Conservation (phyloP, 2,888 invertebrate genomes). For the Balanococcus diminutus region DNA sequence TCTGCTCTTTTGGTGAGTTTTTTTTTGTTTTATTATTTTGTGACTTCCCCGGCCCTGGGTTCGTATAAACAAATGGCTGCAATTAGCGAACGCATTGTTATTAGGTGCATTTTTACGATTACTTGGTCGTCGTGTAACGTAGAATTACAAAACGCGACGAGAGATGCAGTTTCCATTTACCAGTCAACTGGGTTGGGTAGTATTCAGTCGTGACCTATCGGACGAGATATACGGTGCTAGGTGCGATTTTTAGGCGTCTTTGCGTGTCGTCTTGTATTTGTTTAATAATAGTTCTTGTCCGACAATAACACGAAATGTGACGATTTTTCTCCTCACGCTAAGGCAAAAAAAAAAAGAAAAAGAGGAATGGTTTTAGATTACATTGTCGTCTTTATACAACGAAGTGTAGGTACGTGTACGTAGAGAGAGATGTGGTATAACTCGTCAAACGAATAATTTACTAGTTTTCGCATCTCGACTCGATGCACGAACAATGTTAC, state of each 20-base stretch:
- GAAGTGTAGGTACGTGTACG: neutral
- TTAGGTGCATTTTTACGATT: slow-evolving; percentile 36
- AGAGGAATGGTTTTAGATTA: neutral
- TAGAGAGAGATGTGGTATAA: neutral
- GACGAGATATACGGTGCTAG: neutral
- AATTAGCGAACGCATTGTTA: slow-evolving; percentile 38
- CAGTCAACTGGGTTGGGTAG: neutral
- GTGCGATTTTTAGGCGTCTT: slow-evolving; percentile 23
- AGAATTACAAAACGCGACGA: neutral
- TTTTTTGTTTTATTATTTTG: slow-evolving; percentile 1
- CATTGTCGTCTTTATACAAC: neutral
- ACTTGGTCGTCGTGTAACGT: neutral
- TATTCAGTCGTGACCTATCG: neutral
- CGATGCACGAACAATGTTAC: slow-evolving; percentile 22
- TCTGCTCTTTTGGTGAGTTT: neutral
- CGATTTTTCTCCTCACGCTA: neutral
- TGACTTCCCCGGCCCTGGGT: neutral
- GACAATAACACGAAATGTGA: neutral
- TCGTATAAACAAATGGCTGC: slow-evolving; percentile 26
- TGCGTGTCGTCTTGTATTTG: slow-evolving; percentile 27
- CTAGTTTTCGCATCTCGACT: slow-evolving; percentile 8
- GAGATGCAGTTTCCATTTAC: neutral
- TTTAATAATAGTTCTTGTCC: neutral
- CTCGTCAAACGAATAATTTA: slow-evolving; percentile 12
- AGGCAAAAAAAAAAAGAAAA: neutral